Conservation (phyloP, 1,140 invertebrate genomes). For the Drosophila leontia region DNA sequence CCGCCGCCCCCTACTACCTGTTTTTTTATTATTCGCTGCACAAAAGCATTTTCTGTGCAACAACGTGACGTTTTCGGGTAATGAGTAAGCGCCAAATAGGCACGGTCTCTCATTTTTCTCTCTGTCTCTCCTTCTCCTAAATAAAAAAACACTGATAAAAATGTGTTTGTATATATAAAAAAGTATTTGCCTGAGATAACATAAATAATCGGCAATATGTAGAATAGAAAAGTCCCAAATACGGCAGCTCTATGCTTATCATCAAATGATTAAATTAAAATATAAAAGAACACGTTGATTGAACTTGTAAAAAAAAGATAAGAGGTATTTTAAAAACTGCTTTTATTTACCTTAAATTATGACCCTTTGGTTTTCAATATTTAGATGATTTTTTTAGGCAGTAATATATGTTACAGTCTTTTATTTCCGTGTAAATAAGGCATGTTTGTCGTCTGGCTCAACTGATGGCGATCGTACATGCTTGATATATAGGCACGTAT, state of each 20-base stretch:
- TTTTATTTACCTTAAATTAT: too few relatives aligned
- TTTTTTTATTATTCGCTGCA: constrained; percentile 8
- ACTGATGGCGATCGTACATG: constrained; percentile 48
- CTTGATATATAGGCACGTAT: constrained; percentile 44
- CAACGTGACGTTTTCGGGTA: constrained; percentile 50
- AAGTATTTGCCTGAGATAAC: background rate
- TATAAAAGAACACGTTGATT: background rate
- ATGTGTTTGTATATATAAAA: background rate
- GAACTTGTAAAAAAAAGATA: background rate
- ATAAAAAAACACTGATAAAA: constrained; percentile 19
- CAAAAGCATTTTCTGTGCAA: constrained; percentile 29
- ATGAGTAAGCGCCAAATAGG: constrained; percentile 45
- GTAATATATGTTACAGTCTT: background rate
- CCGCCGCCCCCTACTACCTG: constrained; percentile 2
- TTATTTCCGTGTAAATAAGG: constrained; percentile 3
- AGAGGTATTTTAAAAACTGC: too few relatives aligned
- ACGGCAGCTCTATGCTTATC: background rate
- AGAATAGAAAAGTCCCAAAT: background rate
- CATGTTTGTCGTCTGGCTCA: background rate
- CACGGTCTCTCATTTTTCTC: constrained; percentile 15
- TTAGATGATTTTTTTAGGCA: background rate
- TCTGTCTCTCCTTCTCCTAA: background rate
- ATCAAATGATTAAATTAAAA: background rate
- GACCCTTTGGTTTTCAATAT: background rate
- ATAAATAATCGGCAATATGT: background rate